Evolutionary conservation across 2,797 vertebrate species (phyloP).

Genomic region (Falco novaeseelandiae): DNA sequence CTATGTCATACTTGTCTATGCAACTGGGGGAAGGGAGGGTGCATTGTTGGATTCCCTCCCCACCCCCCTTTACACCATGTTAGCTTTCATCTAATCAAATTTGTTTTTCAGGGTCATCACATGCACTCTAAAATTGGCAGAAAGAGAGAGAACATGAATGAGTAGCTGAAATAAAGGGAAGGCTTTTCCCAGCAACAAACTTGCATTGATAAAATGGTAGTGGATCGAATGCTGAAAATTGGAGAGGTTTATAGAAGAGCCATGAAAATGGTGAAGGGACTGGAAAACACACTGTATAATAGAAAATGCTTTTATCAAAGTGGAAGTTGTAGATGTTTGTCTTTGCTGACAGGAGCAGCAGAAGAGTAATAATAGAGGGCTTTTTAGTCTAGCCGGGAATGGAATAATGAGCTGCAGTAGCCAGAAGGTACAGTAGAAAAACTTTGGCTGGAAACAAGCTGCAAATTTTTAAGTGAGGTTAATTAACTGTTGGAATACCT

Average conservation of each 20-base stretch:
- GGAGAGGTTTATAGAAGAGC: conserved; percentile 46
- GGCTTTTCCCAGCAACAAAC: conserved; percentile 41
- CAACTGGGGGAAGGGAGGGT: neutral
- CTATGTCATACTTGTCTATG: neutral
- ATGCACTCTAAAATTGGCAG: conserved; percentile 36
- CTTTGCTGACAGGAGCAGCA: conserved; percentile 48
- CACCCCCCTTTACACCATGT: neutral
- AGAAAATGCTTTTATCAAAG: conserved; percentile 33
- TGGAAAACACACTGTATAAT: conserved; percentile 29
- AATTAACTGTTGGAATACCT: conserved; percentile 56
- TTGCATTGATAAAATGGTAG: conserved; percentile 16
- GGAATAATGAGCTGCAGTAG: conserved; percentile 46
- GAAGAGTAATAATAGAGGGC: conserved; percentile 46
- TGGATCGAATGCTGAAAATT: neutral
- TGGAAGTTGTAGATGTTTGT: conserved; percentile 53
- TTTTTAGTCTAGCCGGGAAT: conserved; percentile 16
- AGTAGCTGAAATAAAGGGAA: conserved; percentile 46
- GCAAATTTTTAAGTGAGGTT: conserved; percentile 24
- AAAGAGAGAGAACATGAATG: conserved; percentile 29
- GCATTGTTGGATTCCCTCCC: neutral
- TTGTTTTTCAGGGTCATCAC: conserved; percentile 49
- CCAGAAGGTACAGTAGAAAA: conserved; percentile 40
- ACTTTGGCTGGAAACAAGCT: conserved; percentile 33
- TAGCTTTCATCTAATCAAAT: conserved; percentile 23
- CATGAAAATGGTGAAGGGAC: conserved; percentile 9